Evolutionary conservation across 2,113 vertebrate species (phyloP), one percentile per base, ranked within the genome.

Genomic region (Nycticryphes semicollaris): DNA sequence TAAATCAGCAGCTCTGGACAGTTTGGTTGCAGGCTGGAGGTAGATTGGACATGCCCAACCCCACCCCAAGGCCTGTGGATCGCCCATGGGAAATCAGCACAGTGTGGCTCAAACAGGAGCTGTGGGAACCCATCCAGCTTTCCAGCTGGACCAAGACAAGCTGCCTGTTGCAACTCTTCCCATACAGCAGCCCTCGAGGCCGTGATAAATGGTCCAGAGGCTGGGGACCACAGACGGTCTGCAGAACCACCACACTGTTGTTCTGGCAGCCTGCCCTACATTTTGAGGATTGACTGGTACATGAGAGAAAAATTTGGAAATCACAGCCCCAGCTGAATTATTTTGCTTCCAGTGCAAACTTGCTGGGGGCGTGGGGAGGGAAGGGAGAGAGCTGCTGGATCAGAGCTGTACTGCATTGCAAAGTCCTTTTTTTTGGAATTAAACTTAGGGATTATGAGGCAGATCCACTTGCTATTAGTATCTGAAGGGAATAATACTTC

Each of bases 61-160:
- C 18, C 22, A 74, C 4, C 6, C 23, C 39, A 60, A 67, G 73
- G 7, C 0, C 1, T 60, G 39, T 7, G 51, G 33, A 39, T 37
- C 8, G 2, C 43, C 12, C 28, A 5, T 10, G 27, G 73, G 23
- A 89, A 87, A 91, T 43, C 31, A 10, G 18, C 16, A 64, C 18
- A 24, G 1, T 30, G 10, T 7, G 30, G 31, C 80, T 78, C 4
- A 0, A 45, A 69, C 0, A 0, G 74, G 47, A 91, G 77, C 63
- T 50, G 28, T 6, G 59, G 83, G 86, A 86, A 56, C 3, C 11
- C 60, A 25, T 67, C 54, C 60, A 68, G 51, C 12, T 47, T 60
- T 30, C 51, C 60, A 68, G 76, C 16, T 13, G n/a, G 33, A 84
- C n/a, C 54, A 47, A 64, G 60, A 92, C 35, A 78, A 50, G 62